A percentile compares a stretch with the other conserved stretches of the same genome.
These are phyloP conservation scores for Macaria liturata DNA, from an alignment of 2,888 invertebrate species.

Conservation along the genomic window DNA sequence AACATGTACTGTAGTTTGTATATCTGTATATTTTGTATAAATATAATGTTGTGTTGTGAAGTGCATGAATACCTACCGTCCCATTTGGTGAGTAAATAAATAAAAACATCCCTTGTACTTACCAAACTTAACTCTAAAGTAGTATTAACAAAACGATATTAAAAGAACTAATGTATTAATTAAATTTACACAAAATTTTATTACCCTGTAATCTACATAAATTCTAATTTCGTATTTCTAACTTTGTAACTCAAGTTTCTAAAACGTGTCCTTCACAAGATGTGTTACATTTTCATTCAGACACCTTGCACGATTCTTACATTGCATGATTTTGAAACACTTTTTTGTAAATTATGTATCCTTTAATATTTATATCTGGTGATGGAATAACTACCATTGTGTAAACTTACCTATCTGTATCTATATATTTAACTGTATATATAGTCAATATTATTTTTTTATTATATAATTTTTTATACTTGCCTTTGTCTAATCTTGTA, in stretches of 20 bases:
- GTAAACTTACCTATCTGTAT: too few species aligned
- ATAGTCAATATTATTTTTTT: too few species aligned
- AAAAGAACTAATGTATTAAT: too few species aligned
- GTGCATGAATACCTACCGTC: conserved; percentile 19
- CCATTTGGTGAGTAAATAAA: conserved; percentile 22
- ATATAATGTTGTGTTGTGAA: conserved; percentile 21
- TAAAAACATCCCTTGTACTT: conserved; percentile 1
- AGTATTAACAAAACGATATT: too few species aligned
- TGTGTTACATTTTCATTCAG: background rate
- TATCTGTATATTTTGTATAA: conserved; percentile 2
- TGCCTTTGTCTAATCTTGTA: too few species aligned
- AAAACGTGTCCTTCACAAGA: background rate
- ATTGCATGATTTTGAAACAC: conserved; percentile 7
- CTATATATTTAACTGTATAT: too few species aligned
- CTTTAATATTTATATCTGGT: too few species aligned
- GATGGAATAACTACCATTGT: too few species aligned
- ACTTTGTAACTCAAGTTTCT: background rate
- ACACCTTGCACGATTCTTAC: conserved; percentile 1
- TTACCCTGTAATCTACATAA: too few species aligned
- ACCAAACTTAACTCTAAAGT: background rate
- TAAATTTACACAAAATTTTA: too few species aligned
- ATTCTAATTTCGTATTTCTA: too few species aligned
- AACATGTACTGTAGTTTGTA: conserved; percentile 6
- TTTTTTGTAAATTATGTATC: background rate
- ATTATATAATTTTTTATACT: too few species aligned